Evolutionary conservation across 2,888 invertebrate genomes (phyloP).

Genomic region (Drosophila monieri): DNA sequence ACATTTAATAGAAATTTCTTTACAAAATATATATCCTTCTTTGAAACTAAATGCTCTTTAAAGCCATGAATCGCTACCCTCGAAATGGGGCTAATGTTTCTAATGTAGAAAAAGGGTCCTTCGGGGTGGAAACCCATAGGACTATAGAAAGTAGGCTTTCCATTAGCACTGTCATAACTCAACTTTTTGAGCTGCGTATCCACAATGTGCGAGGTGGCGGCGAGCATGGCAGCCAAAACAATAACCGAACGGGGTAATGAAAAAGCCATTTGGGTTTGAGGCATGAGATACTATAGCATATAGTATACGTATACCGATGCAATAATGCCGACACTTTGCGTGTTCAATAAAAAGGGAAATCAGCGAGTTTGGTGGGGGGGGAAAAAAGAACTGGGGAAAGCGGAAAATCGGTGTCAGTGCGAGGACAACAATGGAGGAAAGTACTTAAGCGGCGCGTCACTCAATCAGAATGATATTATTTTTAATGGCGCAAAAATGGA

Average conservation of each 20-base stretch:
- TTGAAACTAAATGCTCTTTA: neutral
- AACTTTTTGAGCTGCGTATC: slow-evolving; percentile 41
- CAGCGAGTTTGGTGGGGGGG: slow-evolving; percentile 26
- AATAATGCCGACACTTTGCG: slow-evolving; percentile 65
- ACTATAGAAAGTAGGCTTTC: slow-evolving; percentile 1
- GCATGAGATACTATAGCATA: slow-evolving; percentile 15
- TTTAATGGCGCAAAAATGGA: slow-evolving; percentile 73
- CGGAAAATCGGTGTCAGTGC: slow-evolving; percentile 74
- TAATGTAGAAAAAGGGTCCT: neutral
- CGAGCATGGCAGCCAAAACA: slow-evolving; percentile 14
- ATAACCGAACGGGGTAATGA: slow-evolving; percentile 34
- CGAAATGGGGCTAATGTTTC: neutral
- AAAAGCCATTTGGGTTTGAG: slow-evolving; percentile 6
- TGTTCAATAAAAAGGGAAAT: slow-evolving; percentile 71
- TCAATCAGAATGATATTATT: slow-evolving; percentile 80
- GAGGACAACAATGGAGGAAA: slow-evolving; percentile 66
- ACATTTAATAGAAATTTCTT: too few relatives aligned
- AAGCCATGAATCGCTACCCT: neutral
- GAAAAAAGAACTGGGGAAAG: slow-evolving; percentile 8
- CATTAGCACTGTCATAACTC: slow-evolving; percentile 24
- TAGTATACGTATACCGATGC: slow-evolving; percentile 22
- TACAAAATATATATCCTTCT: too few relatives aligned
- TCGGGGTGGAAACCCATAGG: neutral
- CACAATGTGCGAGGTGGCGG: slow-evolving; percentile 30
- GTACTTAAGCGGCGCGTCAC: slow-evolving; percentile 78